Evolutionary conservation across 2,113 vertebrate genomes (phyloP), one percentile per base, ranked within the genome.

Genomic region (Dicaeum eximium): DNA sequence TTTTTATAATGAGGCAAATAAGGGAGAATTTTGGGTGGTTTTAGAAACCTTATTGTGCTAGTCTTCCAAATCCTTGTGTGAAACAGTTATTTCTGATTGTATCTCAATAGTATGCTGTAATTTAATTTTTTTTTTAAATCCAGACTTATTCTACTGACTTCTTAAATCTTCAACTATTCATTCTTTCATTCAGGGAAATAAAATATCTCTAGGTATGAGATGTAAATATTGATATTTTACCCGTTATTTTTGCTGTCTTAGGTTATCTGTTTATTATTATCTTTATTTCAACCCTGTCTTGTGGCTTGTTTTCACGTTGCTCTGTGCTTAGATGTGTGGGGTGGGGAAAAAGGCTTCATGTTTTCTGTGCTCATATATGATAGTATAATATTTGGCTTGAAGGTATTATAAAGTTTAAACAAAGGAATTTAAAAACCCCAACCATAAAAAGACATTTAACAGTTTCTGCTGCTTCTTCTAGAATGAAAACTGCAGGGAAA

Each of bases 301-400:
- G 24, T 86, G 54, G 14, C 78, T 89, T 80, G 19, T 78, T 93
- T 94, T 81, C 30, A 17, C 70, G 37, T 33, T 81, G 19, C n/a
- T 65, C 33, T 87, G 45, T 37, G 11, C 30, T 86, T 86, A 65
- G 23, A 40, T 54, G 11, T 0, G 0, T 10, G 5, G 2, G 5
- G 7, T 6, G 1, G 0, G 4, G 2, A 16, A 48, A 38, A 50
- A 37, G 18, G 8, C 13, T 67, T 86, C 10, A 35, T 65, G 10
- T 69, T 89, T 70, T 72, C 54, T 80, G 12, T 64, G 78, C 23
- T 74, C 6, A 3, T 61, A 14, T 25, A 11, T 25, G 4, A 10
- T 56, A 38, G 24, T 73, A 15, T 56, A 84, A 38, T 75, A 71
- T 64, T 74, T 79, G 48, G 10, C 50, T 81, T 62, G 56, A 64